A percentile compares a stretch with the other conserved stretches of the same genome.
These are phyloP conservation scores for Cabera pusaria DNA, from an alignment of 2,888 invertebrate genomes.

Conservation along the genomic window DNA sequence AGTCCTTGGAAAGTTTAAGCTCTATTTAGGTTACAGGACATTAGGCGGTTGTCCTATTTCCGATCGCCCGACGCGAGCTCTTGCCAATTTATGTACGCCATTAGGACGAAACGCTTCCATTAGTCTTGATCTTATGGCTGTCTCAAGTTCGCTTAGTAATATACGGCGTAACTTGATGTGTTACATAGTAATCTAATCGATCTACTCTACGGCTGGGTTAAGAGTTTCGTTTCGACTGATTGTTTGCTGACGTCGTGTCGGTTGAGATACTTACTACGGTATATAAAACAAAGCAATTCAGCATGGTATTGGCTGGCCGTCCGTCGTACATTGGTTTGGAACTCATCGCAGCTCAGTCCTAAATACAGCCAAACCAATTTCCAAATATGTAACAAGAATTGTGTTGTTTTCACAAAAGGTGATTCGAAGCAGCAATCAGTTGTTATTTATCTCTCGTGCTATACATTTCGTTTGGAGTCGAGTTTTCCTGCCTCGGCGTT, in stretches of 20 bases:
- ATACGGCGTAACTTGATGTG: constrained; percentile 7
- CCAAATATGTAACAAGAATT: too few relatives aligned
- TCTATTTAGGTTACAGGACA: constrained; percentile 21
- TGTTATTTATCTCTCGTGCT: not conserved
- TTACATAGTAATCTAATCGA: not conserved
- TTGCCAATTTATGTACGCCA: constrained; percentile 16
- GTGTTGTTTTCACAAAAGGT: not conserved
- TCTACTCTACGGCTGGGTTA: too few relatives aligned
- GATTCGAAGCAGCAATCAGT: not conserved
- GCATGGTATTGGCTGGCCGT: too few relatives aligned
- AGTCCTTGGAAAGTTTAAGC: constrained; percentile 13
- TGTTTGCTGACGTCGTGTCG: too few relatives aligned
- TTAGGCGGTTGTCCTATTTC: constrained; percentile 19
- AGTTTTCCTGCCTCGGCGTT: constrained; percentile 7
- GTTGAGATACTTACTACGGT: too few relatives aligned
- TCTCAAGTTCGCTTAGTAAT: constrained; percentile 7
- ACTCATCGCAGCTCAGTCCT: too few relatives aligned
- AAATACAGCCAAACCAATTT: too few relatives aligned
- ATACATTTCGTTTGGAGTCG: constrained; percentile 1
- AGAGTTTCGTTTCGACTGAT: too few relatives aligned
- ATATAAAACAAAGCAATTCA: too few relatives aligned
- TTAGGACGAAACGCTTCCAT: constrained; percentile 13
- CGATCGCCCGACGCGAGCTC: constrained; percentile 13
- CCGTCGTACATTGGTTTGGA: too few relatives aligned
- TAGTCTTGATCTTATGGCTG: constrained; percentile 20